These are phyloP conservation scores for Myopa testacea DNA, from an alignment of 2,888 invertebrate species.

Conservation along the genomic window DNA sequence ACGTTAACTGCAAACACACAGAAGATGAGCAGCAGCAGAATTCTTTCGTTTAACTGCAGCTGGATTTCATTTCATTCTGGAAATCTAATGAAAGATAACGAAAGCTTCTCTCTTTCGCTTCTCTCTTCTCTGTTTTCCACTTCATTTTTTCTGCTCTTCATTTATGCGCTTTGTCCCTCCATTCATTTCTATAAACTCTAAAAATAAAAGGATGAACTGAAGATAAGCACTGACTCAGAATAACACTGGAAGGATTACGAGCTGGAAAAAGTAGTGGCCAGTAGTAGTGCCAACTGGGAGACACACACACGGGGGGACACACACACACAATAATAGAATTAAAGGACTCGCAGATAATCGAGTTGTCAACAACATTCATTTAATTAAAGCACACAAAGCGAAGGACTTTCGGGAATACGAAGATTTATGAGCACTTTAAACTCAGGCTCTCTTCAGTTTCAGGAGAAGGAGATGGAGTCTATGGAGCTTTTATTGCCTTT, in stretches of 20 bases:
- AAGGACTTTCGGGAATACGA: constrained; percentile 55
- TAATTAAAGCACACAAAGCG: constrained; percentile 63
- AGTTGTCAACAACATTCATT: constrained; percentile 64
- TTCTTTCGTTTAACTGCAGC: neutral
- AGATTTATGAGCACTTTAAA: constrained; percentile 37
- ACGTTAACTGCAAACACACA: neutral
- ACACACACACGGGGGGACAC: neutral
- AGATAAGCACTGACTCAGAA: neutral
- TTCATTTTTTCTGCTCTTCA: constrained; percentile 2
- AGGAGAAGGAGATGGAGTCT: neutral
- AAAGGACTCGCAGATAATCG: constrained; percentile 60
- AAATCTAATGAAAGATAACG: constrained; percentile 62
- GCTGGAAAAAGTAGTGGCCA: neutral
- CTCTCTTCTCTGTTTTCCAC: constrained; percentile 39
- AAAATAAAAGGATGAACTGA: neutral
- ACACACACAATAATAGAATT: constrained; percentile 55
- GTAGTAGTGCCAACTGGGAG: neutral
- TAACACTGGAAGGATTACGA: neutral
- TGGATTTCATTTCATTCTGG: constrained; percentile 39
- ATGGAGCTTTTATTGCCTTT: neutral
- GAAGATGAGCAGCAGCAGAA: constrained; percentile 5
- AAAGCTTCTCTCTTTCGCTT: constrained; percentile 58
- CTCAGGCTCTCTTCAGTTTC: neutral
- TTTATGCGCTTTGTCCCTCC: constrained; percentile 5
- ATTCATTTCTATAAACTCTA: constrained; percentile 15